Evolutionary conservation across 2,113 vertebrate genomes (phyloP), one percentile per base, ranked within the genome.

Genomic region (Pterocles burchelli): DNA sequence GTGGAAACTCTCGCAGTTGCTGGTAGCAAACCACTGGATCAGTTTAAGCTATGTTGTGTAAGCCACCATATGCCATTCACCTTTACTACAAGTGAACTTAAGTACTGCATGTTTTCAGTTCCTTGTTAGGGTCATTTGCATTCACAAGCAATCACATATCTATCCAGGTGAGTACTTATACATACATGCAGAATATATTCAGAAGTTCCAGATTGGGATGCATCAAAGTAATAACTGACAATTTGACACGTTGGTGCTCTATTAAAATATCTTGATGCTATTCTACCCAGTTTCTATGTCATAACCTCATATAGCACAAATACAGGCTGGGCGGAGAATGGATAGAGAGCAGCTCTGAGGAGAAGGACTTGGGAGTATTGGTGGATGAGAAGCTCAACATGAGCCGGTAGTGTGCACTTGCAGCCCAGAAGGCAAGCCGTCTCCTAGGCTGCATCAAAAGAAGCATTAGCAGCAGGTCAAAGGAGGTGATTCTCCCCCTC

Each of bases 151-250:
- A 70, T 81, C 21, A 51, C 14, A 59, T 3, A 7, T 0, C 0
- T 48, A n/a, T 34, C 43, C 48, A 45, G 28, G 29, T 20, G 16
- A 59, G 16, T 11, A 11, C 22, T 67, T 34, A 74, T 48, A 38
- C 8, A 20, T 21, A 34, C 4, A 26, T 0, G 4, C 0, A 22
- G 49, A 48, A 57, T 1, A 4, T 28, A 41, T 13, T 66, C 55
- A 48, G 17, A 54, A 84, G 11, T 77, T 66, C 48, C n/a, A 70
- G 68, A 59, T 0, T 49, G 20, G 55, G 13, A 5, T 58, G 4
- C 8, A 65, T 61, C 36, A 70, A 70, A 51, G 38, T 45, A 34
- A 34, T 38, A 14, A 1, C 29, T 38, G 8, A 26, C 38, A 58
- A 61, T 25, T 31, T 41, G 13, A 65, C 18, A 59, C 24, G 11